These are phyloP conservation scores for Heliconius himera DNA, from an alignment of 1,140 invertebrate species.

Conservation along the genomic window DNA sequence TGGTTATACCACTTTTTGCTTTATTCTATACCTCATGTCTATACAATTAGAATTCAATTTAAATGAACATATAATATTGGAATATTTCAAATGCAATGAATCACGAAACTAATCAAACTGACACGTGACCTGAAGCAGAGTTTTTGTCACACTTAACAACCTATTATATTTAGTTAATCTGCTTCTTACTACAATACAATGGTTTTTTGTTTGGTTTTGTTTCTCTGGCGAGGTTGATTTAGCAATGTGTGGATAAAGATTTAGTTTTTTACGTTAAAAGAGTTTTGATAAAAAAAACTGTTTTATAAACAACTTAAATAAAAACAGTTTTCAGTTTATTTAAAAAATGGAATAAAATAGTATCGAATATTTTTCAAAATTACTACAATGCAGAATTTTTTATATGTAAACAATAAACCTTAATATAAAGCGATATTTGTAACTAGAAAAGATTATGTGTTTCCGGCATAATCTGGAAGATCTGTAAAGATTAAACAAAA, in stretches of 20 bases:
- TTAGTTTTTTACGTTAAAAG: too few species aligned
- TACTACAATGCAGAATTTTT: too few species aligned
- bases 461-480: neutral
- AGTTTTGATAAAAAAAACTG: too few species aligned
- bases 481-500: neutral
- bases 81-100: slow-evolving; percentile 60
- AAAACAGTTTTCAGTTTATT: too few species aligned
- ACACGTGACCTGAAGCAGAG: slow-evolving; percentile 58
- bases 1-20: neutral
- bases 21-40: neutral
- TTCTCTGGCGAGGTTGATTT: neutral
- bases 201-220: neutral
- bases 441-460: neutral
- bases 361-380: too few species aligned
- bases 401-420: too few species aligned
- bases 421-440: too few species aligned
- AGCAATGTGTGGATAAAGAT: too few species aligned
- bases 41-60: slow-evolving; percentile 15
- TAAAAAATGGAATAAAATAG: too few species aligned
- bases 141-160: slow-evolving; percentile 46
- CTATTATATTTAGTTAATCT: slow-evolving; percentile 42
- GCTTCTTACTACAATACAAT: slow-evolving; percentile 13
- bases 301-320: too few species aligned
- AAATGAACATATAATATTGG: neutral
- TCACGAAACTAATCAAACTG: slow-evolving; percentile 68